Evolutionary conservation across 2,888 invertebrate genomes (phyloP), one percentile per base, ranked within the genome.

Genomic region (Poecilobothrus nobilitatus): DNA sequence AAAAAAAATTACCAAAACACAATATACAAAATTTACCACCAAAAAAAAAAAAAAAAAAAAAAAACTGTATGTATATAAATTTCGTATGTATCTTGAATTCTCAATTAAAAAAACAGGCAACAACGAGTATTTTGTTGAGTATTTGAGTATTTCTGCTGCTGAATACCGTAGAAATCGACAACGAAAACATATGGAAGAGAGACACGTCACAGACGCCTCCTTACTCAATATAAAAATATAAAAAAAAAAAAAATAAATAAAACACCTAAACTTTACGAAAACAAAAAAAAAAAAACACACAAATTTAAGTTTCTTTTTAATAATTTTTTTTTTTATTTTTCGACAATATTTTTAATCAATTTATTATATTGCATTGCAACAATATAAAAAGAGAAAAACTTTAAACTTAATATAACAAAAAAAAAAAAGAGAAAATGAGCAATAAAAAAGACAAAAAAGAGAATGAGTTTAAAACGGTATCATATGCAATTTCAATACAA

Each of bases 1-100:
- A 44, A 69, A 68, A 33, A 18, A 67, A 70, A 66, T 61, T 37
- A 67, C 63, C 67, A 67, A 71, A 68, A 68, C 22, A 70, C 12
- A 63, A 62, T 62, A 67, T 63, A 65, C 21, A 20, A 27, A 44
- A 37, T 18, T 18, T 53, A 53, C 53, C 53, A 53, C 53, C 53
- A 53, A 53, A 53, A 53, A 27, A 27, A 27, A 27, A 41, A 41
- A 12, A 41, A 12, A 41, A 41, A 5, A 15, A 41, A 2, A 41
- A 12, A 41, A 9, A 41, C 15, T 41, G 9, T 41, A 41, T 41
- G 15, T 41, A 41, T 41, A 41, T 41, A 15, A 12, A 18, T 53
- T 18, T 18, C 53, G 53, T 53, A 53, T 53, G 18, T 53, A 53
- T 53, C 53, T 53, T 53, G 53, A 53, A 53, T 53, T 53, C 53